Evolutionary conservation across 1,140 invertebrate species (phyloP).

Genomic region (Papilio dardanus): DNA sequence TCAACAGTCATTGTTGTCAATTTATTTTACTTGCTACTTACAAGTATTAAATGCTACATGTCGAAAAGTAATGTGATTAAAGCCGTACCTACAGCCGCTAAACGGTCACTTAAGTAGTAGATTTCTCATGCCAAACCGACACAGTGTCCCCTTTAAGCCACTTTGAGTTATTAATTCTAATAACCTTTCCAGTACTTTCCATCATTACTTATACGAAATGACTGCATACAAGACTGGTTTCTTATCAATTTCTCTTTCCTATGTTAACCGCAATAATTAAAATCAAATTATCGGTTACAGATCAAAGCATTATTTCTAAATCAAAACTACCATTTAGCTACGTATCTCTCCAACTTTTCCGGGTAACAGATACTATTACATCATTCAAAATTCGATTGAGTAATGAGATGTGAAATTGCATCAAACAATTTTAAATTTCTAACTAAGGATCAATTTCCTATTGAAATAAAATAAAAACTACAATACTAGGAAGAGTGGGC

Average conservation of each 20-base stretch:
- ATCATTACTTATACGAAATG: not conserved
- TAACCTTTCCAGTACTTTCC: slow-evolving; percentile 2
- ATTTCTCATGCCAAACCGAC: not conserved
- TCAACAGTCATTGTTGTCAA: not conserved
- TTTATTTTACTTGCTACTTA: not conserved
- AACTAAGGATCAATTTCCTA: not conserved
- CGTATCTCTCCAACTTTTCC: not conserved
- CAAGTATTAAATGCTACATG: not conserved
- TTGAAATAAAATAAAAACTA: slow-evolving; percentile 7
- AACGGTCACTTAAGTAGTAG: not conserved
- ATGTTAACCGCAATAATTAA: not conserved
- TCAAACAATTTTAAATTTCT: not conserved
- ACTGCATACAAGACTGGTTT: not conserved
- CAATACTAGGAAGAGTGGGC: slow-evolving; percentile 40
- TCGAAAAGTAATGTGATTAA: not conserved
- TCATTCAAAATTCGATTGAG: not conserved
- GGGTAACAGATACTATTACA: not conserved
- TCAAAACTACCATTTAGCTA: not conserved
- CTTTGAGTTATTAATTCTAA: not conserved
- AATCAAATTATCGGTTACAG: not conserved
- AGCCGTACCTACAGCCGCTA: not conserved
- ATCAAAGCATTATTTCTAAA: not conserved
- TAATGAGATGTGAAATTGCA: not conserved
- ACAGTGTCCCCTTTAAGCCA: not conserved
- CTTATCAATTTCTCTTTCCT: slow-evolving; percentile 7